These are phyloP conservation scores for Anisognathus igniventris DNA, from an alignment of 2,797 vertebrate genomes.

Conservation along the genomic window DNA sequence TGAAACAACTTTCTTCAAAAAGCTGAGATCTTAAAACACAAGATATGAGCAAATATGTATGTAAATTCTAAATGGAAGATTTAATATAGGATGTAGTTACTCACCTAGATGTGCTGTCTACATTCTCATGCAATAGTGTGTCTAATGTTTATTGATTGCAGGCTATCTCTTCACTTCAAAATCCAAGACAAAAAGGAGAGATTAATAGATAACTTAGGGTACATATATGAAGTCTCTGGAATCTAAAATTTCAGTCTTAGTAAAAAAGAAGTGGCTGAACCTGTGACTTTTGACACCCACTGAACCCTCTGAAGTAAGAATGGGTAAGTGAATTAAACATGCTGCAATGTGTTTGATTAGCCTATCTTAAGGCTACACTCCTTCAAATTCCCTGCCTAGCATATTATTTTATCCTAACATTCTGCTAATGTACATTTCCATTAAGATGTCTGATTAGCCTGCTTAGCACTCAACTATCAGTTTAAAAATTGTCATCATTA, in stretches of 20 bases:
- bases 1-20: neutral
- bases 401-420: neutral
- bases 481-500: neutral
- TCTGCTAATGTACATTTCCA: neutral
- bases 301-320: neutral
- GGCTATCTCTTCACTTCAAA: neutral
- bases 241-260: neutral
- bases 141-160: neutral
- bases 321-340: neutral
- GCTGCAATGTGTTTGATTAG: neutral
- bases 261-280: neutral
- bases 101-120: neutral
- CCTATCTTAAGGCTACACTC: neutral
- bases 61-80: neutral
- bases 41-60: neutral
- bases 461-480: neutral
- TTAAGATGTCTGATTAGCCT: neutral
- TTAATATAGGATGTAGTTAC: neutral
- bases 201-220: neutral
- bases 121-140: neutral
- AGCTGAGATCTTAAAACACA: neutral
- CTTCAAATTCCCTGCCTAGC: neutral
- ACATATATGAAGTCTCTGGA: neutral
- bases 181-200: neutral
- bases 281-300: neutral